Evolutionary conservation across 2,113 vertebrate species (phyloP).

Genomic region (Ictidomys tridecemlineatus): DNA sequence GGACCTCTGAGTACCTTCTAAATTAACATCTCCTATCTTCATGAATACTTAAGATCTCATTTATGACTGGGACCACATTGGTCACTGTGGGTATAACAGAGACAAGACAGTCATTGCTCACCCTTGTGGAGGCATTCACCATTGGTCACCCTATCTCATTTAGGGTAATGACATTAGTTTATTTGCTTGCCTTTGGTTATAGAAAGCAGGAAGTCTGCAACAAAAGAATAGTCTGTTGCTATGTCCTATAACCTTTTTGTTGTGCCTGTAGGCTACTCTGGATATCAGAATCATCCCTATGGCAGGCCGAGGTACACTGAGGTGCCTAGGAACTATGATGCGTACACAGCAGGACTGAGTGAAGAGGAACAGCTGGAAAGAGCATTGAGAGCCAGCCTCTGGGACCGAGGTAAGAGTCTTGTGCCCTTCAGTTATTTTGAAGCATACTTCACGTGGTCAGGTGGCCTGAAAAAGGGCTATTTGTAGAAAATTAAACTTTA

Average conservation of each 20-base stretch:
- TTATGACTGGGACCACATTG: accelerated
- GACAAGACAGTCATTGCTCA: accelerated
- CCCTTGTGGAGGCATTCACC: background rate
- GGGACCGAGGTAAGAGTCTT: constrained; percentile 89
- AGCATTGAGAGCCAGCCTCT: constrained; percentile 93
- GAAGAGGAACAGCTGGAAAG: constrained; percentile 94
- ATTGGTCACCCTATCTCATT: background rate
- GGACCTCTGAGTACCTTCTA: background rate
- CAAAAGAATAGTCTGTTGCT: background rate
- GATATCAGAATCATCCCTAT: constrained; percentile 41
- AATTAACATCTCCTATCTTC: background rate
- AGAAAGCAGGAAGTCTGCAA: background rate
- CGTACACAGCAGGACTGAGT: constrained; percentile 90
- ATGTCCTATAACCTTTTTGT: background rate
- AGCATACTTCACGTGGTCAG: background rate
- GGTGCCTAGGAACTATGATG: constrained; percentile 73
- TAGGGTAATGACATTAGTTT: background rate
- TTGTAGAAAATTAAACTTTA: background rate
- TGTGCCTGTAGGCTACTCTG: constrained; percentile 76
- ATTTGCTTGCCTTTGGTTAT: background rate
- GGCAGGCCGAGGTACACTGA: constrained; percentile 26
- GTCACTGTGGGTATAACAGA: background rate
- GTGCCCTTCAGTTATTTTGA: background rate
- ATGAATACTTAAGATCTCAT: background rate
- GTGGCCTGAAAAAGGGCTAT: background rate